phyloP scores from a whole-genome alignment of 1,140 invertebrate species.

The Prorops nasuta region DNA sequence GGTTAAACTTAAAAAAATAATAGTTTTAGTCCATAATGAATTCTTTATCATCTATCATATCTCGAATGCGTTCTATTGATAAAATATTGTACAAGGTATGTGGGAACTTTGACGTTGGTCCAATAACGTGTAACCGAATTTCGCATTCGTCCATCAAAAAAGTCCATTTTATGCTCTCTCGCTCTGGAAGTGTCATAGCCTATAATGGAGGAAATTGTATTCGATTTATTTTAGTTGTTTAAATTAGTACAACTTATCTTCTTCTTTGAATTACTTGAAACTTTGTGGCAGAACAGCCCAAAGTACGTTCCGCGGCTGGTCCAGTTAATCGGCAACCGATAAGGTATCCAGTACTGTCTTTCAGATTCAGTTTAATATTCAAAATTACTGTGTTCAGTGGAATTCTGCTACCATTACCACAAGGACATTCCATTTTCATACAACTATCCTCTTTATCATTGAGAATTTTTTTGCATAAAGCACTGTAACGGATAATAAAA shows the following conservation, averaged over 20 bases:
- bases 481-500: slow-evolving; percentile 37
- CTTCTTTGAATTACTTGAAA: slow-evolving; percentile 32
- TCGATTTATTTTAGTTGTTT: not conserved
- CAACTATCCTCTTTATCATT: slow-evolving; percentile 40
- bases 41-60: slow-evolving; percentile 16
- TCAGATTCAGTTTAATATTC: slow-evolving; percentile 49
- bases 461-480: slow-evolving; percentile 44
- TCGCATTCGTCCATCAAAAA: slow-evolving; percentile 36
- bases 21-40: not conserved
- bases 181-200: slow-evolving; percentile 35
- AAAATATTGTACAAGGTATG: slow-evolving; percentile 47
- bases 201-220: slow-evolving; percentile 17
- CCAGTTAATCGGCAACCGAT: slow-evolving; percentile 47
- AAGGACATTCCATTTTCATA: slow-evolving; percentile 52
- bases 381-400: slow-evolving; percentile 39
- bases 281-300: slow-evolving; percentile 36
- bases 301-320: slow-evolving; percentile 38
- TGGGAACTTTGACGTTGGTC: slow-evolving; percentile 33
- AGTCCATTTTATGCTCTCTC: slow-evolving; percentile 38
- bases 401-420: slow-evolving; percentile 42
- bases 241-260: not conserved
- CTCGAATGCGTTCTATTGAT: slow-evolving; percentile 23
- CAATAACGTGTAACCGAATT: slow-evolving; percentile 43
- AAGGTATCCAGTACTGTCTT: slow-evolving; percentile 52
- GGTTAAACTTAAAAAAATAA: slow-evolving; percentile 4